Base-by-base conservation (phyloP, 2,113 vertebrate genomes). In the Mugil cephalus region DNA sequence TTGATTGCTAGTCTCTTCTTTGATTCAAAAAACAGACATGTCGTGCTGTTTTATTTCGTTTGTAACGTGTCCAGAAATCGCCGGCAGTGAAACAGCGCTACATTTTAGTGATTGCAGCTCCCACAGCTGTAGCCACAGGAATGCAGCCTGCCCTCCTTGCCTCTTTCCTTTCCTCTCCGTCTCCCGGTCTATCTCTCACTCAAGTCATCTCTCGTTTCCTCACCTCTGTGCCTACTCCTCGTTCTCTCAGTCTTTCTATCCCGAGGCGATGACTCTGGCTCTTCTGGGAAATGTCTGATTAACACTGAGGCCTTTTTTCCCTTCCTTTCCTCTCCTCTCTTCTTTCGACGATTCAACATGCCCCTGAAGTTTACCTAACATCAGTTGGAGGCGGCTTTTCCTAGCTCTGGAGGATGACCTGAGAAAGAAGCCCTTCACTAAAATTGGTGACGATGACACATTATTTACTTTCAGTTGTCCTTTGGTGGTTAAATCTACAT, bases 91-190 rank as follows among this genome's bases (percentile, higher is more conserved):
- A 87, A 87, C 88, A 86, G 80, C 58, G 69, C 88, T 86, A 81
- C 89, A 80, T 92, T 92, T 91, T 90, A 90, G 90, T 92, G 91
- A 88, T 90, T 91, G 87, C 90, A 85, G 89, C 85, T 81, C 85
- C 86, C 82, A 82, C 91, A 91, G 92, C 90, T 85, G 86, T 83
- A 79, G 89, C 93, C 93, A 91, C 93, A 94, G 89, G 92, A 92
- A 93, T 92, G 87, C 73, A 68, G 79, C 69, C 80, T 67, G 87
- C 81, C 84, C 79, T 79, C 74, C 73, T 69, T 24, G 76, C 85
- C 82, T 84, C 77, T 77, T 82, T 89, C 82, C 77, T 87, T 78
- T 82, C 60, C 78, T 80, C 77, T 78, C 65, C 74, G 21, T 84
- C 74, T 87, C 43, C 39, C 52, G 21, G 45, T 85, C 80, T 85